Evolutionary conservation across 2,888 invertebrate genomes (phyloP).

Genomic region (Lasius fuliginosus): DNA sequence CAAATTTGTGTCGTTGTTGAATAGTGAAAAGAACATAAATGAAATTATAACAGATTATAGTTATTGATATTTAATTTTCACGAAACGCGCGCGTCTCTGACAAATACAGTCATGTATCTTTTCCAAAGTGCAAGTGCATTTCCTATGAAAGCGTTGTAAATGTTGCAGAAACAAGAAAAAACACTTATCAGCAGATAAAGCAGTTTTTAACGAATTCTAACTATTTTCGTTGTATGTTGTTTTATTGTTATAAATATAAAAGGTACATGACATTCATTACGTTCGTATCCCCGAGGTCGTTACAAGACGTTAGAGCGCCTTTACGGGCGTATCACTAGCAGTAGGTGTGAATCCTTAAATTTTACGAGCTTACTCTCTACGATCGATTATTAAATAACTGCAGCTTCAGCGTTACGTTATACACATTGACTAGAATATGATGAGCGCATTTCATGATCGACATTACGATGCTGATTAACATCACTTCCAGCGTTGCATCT

Average conservation of each 20-base stretch:
- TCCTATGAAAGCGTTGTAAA: neutral
- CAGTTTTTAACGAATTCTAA: conserved; percentile 45
- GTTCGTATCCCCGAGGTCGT: conserved; percentile 66
- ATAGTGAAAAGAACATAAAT: neutral
- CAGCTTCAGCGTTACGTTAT: conserved; percentile 50
- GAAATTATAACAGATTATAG: neutral
- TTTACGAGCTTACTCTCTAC: conserved; percentile 53
- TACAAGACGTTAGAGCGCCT: conserved; percentile 47
- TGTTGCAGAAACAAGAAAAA: neutral
- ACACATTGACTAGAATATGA: conserved; percentile 76
- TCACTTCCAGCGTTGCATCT: conserved; percentile 33
- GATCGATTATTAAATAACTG: conserved; percentile 57
- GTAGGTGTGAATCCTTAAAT: conserved; percentile 51
- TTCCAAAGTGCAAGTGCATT: neutral
- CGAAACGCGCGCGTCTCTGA: neutral
- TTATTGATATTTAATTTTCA: neutral
- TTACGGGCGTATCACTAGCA: conserved; percentile 51
- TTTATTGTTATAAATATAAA: conserved; percentile 76
- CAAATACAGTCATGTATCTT: neutral
- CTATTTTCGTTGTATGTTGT: conserved; percentile 65
- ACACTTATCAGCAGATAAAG: neutral
- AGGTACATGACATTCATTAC: conserved; percentile 68
- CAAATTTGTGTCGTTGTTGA: neutral
- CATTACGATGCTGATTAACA: conserved; percentile 39
- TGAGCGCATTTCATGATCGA: conserved; percentile 62